phyloP scores from a whole-genome alignment of 2,113 vertebrate species.

The Origma solitaria region DNA sequence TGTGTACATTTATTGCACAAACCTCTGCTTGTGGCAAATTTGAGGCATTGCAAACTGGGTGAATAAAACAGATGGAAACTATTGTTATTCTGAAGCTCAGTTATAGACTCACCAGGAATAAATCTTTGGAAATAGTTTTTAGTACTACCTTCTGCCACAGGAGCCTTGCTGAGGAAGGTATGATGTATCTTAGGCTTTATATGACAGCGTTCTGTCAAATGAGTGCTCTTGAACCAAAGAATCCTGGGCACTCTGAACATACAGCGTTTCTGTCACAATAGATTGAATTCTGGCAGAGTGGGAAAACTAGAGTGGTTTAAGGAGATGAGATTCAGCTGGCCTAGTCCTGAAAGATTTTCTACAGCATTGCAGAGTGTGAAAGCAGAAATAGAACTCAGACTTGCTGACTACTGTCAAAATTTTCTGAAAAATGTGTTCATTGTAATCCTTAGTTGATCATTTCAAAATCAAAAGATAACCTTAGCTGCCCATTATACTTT shows the following conservation, averaged over 20 bases:
- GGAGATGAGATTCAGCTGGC: neutral
- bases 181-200: neutral
- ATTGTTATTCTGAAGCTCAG: neutral
- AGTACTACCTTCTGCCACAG: neutral
- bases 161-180: neutral
- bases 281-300: neutral
- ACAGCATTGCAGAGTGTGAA: neutral
- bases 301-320: neutral
- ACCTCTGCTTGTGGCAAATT: neutral
- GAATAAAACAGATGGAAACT: neutral
- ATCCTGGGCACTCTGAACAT: neutral
- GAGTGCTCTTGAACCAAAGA: neutral
- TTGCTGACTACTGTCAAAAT: neutral
- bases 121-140: neutral
- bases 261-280: neutral
- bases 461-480: neutral
- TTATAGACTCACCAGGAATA: neutral
- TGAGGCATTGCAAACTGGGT: neutral
- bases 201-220: neutral
- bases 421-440: neutral
- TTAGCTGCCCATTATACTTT: neutral
- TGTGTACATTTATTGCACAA: neutral
- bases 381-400: neutral
- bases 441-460: neutral
- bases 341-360: neutral